A percentile compares a stretch with the other conserved stretches of the same genome.
Evolutionary conservation across 2,113 vertebrate genomes (phyloP).

Genomic region (Macrotis lagotis): DNA sequence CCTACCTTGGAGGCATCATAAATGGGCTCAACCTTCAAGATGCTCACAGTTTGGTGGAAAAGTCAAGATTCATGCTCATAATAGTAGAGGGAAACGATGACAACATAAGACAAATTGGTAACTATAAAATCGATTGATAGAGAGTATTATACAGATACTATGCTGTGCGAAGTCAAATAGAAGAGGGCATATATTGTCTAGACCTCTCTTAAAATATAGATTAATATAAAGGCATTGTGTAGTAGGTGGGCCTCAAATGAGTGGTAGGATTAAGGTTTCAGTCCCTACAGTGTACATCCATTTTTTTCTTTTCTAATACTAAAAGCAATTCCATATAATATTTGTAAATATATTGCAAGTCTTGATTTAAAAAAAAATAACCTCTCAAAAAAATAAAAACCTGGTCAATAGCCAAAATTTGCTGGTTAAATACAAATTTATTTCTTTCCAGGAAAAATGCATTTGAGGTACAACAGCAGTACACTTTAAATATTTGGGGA

Average conservation of each 20-base stretch:
- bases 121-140: not conserved
- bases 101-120: not conserved
- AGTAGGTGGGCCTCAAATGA: not conserved
- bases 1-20: not conserved
- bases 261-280: not conserved
- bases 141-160: not conserved
- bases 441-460: no score
- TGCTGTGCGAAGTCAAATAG: not conserved
- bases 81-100: not conserved
- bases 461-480: no score
- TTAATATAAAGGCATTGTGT: not conserved
- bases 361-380: no score
- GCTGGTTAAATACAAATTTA: no score
- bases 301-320: no score
- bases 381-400: no score
- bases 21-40: not conserved
- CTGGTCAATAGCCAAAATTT: no score
- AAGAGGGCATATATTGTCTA: not conserved
- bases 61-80: not conserved
- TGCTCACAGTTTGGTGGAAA: not conserved
- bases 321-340: no score
- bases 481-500: no score
- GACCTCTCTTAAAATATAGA: not conserved
- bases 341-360: no score
- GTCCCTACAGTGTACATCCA: not conserved